Evolutionary conservation across 2,888 invertebrate genomes (phyloP).

Genomic region (Hololepta plana): DNA sequence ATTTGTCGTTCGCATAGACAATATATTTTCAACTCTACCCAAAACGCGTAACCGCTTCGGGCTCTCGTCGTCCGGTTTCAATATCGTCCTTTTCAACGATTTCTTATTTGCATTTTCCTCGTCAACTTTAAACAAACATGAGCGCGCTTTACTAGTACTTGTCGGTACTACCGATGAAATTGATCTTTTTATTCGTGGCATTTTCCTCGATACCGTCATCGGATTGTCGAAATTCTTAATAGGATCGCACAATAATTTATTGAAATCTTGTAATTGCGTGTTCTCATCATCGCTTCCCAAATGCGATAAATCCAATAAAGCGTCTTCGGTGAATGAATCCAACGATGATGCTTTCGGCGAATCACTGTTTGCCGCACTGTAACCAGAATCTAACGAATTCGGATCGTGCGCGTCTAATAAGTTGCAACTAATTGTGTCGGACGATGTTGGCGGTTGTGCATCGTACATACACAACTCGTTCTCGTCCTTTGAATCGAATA

Average conservation of each 20-base stretch:
- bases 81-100: conserved; percentile 48
- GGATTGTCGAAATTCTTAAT: no score
- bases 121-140: conserved; percentile 27
- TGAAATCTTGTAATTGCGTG: conserved; percentile 27
- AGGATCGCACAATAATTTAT: conserved; percentile 34
- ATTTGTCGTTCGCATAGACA: no score
- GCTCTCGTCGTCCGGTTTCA: conserved; percentile 32
- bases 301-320: conserved; percentile 41
- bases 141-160: conserved; percentile 26
- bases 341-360: conserved; percentile 28
- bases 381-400: conserved; percentile 41
- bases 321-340: conserved; percentile 42
- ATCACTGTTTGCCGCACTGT: conserved; percentile 25
- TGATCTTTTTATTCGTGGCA: conserved; percentile 31
- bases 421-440: no score
- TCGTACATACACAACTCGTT: no score
- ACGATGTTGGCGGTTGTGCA: no score
- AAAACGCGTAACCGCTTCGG: no score
- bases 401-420: no score
- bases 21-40: no score
- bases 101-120: conserved; percentile 18
- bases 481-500: no score
- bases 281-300: conserved; percentile 33
- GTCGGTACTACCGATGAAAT: conserved; percentile 25
- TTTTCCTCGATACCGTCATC: conserved; percentile 19